Percentiles rank a stretch among this genome's conserved stretches.
Evolutionary conservation across 2,113 vertebrate genomes (phyloP).

Genomic region (Synodontis membranacea): DNA sequence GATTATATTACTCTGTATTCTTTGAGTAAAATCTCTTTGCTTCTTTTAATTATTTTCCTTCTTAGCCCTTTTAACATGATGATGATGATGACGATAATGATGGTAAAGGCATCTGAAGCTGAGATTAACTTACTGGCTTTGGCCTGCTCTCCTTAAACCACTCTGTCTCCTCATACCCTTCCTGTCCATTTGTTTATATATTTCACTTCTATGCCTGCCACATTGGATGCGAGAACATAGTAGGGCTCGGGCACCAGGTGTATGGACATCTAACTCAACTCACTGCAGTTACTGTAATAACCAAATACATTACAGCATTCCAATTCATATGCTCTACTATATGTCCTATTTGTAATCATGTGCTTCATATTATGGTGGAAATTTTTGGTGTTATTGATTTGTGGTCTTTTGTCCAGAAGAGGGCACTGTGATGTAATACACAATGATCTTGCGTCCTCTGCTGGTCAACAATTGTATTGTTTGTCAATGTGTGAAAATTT

Average conservation of each 20-base stretch:
- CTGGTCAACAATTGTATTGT: conserved; percentile 38
- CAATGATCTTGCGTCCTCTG: conserved; percentile 39
- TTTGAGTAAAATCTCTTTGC: conserved; percentile 55
- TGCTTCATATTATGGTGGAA: not conserved
- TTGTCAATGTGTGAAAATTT: conserved; percentile 1
- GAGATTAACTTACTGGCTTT: conserved; percentile 66
- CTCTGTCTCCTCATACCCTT: not conserved
- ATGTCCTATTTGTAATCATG: not conserved
- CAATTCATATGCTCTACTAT: not conserved
- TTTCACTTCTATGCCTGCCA: not conserved
- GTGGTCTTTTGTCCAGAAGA: conserved; percentile 38
- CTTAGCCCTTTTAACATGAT: conserved; percentile 54
- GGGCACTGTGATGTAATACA: conserved; percentile 11
- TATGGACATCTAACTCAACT: conserved; percentile 32
- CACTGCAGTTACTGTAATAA: conserved; percentile 17
- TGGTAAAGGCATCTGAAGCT: conserved; percentile 63
- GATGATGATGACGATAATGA: conserved; percentile 53
- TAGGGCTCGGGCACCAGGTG: conserved; percentile 23
- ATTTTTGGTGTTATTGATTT: not conserved
- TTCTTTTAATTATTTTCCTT: conserved; percentile 55
- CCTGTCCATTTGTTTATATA: conserved; percentile 17
- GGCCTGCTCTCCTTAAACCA: conserved; percentile 52
- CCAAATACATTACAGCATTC: not conserved
- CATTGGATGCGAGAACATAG: conserved; percentile 9
- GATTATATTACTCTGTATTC: conserved; percentile 44